phyloP scores from a whole-genome alignment of 2,113 vertebrate genomes.

The Muscicapa adusta region DNA sequence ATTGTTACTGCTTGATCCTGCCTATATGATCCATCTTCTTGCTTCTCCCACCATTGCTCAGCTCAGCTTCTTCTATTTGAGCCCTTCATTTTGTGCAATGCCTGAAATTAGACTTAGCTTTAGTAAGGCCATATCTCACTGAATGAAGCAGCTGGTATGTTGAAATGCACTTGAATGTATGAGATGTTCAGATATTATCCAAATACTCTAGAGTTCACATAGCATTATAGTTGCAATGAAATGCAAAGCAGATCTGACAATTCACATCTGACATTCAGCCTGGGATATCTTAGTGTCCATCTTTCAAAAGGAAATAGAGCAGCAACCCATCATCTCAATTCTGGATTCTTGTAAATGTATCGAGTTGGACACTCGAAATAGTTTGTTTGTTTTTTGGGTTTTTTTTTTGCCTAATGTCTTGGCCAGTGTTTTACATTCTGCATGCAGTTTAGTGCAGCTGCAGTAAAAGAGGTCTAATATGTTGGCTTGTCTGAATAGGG shows the following conservation, averaged over 20 bases:
- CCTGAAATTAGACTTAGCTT: not conserved
- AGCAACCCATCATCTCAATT: not conserved
- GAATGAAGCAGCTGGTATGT: not conserved
- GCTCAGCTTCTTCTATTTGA: not conserved
- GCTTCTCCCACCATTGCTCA: not conserved
- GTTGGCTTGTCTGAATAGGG: slow-evolving; percentile 27
- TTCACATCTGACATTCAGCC: not conserved
- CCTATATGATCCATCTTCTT: not conserved
- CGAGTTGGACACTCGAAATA: slow-evolving; percentile 2
- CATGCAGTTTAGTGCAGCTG: slow-evolving; percentile 38
- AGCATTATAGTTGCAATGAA: not conserved
- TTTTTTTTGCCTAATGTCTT: not conserved
- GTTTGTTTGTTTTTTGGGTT: not conserved
- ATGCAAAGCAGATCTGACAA: not conserved
- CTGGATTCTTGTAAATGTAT: not conserved
- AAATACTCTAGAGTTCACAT: not conserved
- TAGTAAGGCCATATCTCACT: not conserved
- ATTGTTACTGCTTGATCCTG: not conserved
- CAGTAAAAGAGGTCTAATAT: slow-evolving; percentile 24
- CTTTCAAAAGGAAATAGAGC: not conserved
- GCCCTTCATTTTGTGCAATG: not conserved
- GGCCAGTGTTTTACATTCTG: not conserved
- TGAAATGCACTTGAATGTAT: not conserved
- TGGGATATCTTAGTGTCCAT: not conserved
- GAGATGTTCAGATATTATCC: not conserved